Evolutionary conservation across 1,140 invertebrate species (phyloP).

Genomic region (Aradophagus sp.): DNA sequence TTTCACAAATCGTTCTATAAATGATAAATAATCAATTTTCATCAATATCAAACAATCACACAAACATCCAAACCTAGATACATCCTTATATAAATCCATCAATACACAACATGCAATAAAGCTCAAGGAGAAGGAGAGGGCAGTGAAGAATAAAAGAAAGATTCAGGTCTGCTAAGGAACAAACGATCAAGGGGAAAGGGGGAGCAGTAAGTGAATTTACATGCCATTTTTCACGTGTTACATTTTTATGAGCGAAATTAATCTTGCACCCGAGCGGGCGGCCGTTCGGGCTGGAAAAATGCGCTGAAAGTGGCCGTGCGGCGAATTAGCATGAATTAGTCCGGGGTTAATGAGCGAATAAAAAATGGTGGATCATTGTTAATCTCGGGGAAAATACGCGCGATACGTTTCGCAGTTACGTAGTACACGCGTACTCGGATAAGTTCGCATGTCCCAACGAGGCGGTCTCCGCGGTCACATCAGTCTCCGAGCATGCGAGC

Average conservation of each 20-base stretch:
- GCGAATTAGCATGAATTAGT: conserved; percentile 34
- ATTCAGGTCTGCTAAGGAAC: no score
- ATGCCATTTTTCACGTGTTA: no score
- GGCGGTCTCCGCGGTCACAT: conserved; percentile 75
- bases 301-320: neutral
- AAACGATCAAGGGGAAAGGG: no score
- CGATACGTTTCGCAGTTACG: conserved; percentile 41
- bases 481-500: conserved; percentile 74
- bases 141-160: no score
- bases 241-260: conserved; percentile 5
- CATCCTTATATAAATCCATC: no score
- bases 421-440: conserved; percentile 30
- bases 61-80: no score
- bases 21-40: no score
- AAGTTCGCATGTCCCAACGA: conserved; percentile 73
- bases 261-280: neutral
- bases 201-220: no score
- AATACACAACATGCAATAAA: no score
- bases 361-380: conserved; percentile 38
- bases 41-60: no score
- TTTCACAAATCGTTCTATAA: no score
- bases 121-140: no score
- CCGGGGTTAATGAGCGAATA: conserved; percentile 25
- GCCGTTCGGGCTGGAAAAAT: conserved; percentile 1
- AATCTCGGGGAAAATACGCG: conserved; percentile 30